Evolutionary conservation across 2,888 invertebrate genomes (phyloP), one percentile per base, ranked within the genome.

Genomic region (Pedicia rivosa): DNA sequence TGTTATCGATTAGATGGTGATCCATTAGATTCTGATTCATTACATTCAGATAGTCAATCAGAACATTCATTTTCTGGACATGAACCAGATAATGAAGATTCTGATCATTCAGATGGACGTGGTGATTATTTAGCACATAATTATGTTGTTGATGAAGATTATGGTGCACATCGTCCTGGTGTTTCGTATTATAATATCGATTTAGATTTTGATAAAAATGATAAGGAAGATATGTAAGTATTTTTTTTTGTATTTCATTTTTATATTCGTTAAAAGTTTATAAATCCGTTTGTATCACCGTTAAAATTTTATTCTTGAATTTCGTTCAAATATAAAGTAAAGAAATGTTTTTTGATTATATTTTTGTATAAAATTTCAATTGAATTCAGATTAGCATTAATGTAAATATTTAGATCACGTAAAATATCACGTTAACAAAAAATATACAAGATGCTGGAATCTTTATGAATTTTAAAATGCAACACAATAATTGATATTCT

Each of bases 1-100:
- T 75, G 78, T 51, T 73, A 75, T 45, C 73, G 76, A 25, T 74
- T 77, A 50, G n/a, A n/a, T n/a, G 74, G 72, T 24, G 72, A 72
- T 52, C 69, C 72, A 35, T 68, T 74, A 24, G 75, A 75, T 52
- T 78, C 80, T 3, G 82, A 78, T 49, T 82, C 82, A 36, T 73
- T 81, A 45, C 78, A 79, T 50, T 81, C 81, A 35, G 82, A 79
- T 46, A 81, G 81, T 43, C 74, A 74, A 13, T 76, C 76, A 34
- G 70, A 69, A 50, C 59, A 61, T 42, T 70, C 70, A 36, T 56
- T 78, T 32, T 77, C 77, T 36, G 77, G 74, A 0, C 77, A 78
- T 59, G 78, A 78, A 53, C 78, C 78, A 35, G 78, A 78, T 55
- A 78, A 78, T 60, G 78, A 78, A 62, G 78, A 78, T 47, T 78